Evolutionary conservation across 2,113 vertebrate genomes (phyloP).

Genomic region (Aepyceros melampus): DNA sequence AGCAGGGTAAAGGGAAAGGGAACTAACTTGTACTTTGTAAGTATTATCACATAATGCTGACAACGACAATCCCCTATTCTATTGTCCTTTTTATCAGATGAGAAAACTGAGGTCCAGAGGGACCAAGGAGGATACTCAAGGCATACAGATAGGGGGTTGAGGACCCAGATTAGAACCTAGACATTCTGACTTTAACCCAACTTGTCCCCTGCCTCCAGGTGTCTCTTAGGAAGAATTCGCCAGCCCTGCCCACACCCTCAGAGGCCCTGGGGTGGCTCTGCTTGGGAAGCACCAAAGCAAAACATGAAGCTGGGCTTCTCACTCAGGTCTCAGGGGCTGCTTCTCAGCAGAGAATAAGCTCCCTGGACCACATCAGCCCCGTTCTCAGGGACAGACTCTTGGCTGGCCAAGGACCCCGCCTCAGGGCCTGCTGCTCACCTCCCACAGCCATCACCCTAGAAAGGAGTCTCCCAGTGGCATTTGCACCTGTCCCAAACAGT

Average conservation of each 20-base stretch:
- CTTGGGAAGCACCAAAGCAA: background rate
- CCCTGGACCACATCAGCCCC: background rate
- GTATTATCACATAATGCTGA: background rate
- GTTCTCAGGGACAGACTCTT: background rate
- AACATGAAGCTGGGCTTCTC: background rate
- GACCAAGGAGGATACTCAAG: background rate
- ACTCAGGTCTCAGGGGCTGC: background rate
- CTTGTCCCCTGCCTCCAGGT: background rate
- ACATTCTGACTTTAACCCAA: background rate
- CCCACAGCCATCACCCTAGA: background rate
- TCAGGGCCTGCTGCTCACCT: background rate
- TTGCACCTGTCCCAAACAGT: slow-evolving; percentile 52
- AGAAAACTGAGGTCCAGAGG: background rate
- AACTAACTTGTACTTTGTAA: background rate
- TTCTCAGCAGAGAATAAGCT: background rate
- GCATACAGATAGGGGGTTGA: background rate
- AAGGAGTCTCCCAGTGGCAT: background rate
- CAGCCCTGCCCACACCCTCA: background rate
- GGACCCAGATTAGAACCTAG: background rate
- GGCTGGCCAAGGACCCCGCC: background rate
- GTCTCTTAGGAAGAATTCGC: background rate
- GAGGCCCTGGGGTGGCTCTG: background rate
- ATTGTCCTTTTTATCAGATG: background rate
- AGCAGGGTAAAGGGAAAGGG: background rate
- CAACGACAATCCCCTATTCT: background rate